Evolutionary conservation across 2,113 vertebrate species (phyloP), one percentile per base, ranked within the genome.

Genomic region (Beaufortia kweichowensis): DNA sequence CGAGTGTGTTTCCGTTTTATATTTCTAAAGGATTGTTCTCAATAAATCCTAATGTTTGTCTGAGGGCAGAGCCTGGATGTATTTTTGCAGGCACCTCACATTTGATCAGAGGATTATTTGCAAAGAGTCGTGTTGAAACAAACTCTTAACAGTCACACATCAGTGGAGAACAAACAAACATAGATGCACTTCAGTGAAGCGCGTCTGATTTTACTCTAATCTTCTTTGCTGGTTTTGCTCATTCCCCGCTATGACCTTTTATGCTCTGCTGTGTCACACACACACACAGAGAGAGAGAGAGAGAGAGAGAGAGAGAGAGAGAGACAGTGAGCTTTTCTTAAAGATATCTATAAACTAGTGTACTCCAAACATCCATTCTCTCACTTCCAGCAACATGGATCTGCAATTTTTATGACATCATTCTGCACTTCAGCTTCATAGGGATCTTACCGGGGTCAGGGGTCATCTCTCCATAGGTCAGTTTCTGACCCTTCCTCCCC

Each of bases 41-140:
- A 21, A 8, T 64, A 17, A 56, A 78, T 50, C 39, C 39, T 28
- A 67, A 59, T 57, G 39, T 64, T 76, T 67, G 48, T 29, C 29
- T 29, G 24, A 31, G 62, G 43, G 19, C n/a, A 53, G 48, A 4
- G 50, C n/a, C 35, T 73, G 57, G 21, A 61, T 59, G 14, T 48
- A 29, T 21, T 60, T 61, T 73, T 48, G 35, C 53, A 23, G 19
- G 11, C 28, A 35, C 53, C 67, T 78, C 78, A 81, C 86, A 87
- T 90, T 87, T 90, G 87, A 87, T 87, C 79, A 83, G 72, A 60
- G 83, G 87, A 90, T 87, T 87, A 87, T 83, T 23, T 24, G 78
- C 35, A 86, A 75, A 84, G 79, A 84, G 71, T 23, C 9, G 8
- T 55, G 43, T 53, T 35, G 29, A 62, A 72, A 53, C 55, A 31